A percentile compares a stretch with the other conserved stretches of the same genome.
phyloP scores from a whole-genome alignment of 2,797 vertebrate species.

The Acomys russatus region DNA sequence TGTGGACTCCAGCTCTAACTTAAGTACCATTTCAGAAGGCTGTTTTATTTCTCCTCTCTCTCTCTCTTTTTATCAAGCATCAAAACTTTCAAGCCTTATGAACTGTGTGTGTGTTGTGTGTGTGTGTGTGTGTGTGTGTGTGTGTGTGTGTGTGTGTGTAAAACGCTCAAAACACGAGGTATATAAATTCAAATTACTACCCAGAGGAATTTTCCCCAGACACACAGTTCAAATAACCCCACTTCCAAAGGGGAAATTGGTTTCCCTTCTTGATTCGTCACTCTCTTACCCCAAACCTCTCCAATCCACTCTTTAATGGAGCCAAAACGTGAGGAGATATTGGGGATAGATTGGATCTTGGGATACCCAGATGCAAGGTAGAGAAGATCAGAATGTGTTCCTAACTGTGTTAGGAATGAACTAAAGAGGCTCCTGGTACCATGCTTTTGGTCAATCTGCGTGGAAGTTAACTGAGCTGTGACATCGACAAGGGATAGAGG shows the following conservation, averaged over 20 bases:
- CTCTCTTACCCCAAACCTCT: not conserved
- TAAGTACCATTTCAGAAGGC: conserved; percentile 62
- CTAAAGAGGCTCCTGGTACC: not conserved
- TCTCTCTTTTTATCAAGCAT: conserved; percentile 25
- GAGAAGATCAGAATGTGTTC: not conserved
- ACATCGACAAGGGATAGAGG: not conserved
- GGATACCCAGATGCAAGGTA: conserved; percentile 22
- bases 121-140: not conserved
- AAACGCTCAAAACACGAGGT: conserved; percentile 87
- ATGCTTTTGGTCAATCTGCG: not conserved
- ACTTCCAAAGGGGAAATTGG: conserved; percentile 47
- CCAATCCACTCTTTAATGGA: conserved; percentile 21
- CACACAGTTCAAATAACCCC: conserved; percentile 86
- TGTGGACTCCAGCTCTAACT: conserved; percentile 43
- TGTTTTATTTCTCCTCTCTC: conserved; percentile 16
- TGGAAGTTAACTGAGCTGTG: not conserved
- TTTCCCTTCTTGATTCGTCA: not conserved
- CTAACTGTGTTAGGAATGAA: not conserved
- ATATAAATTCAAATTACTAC: conserved; percentile 86
- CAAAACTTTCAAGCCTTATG: conserved; percentile 65
- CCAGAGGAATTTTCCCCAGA: conserved; percentile 82
- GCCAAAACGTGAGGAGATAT: conserved; percentile 14
- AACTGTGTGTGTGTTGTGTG: conserved; percentile 76
- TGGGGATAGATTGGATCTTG: not conserved
- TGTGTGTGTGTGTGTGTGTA: conserved; percentile 76